A percentile compares a stretch with the other conserved stretches of the same genome.
Conservation (phyloP, 2,797 vertebrate genomes). For the Pogoniulus pusillus region DNA sequence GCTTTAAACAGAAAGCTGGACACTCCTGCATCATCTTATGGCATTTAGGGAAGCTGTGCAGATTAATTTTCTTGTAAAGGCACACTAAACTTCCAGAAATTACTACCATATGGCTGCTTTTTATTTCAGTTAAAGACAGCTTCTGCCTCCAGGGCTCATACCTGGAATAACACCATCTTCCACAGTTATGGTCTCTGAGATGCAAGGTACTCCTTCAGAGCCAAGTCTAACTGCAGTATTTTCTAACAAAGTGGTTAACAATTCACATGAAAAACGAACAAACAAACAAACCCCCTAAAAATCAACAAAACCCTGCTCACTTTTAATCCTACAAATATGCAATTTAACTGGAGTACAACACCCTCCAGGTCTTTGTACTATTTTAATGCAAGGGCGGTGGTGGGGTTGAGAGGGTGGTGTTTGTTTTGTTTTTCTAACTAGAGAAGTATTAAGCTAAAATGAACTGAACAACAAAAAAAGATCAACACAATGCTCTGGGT, state of each 20-base stretch:
- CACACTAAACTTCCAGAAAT: background rate
- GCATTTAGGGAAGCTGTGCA: background rate
- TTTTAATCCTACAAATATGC: background rate
- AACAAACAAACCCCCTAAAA: background rate
- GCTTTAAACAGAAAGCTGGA: background rate
- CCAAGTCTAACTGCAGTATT: background rate
- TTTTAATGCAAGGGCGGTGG: background rate
- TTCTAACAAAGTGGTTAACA: background rate
- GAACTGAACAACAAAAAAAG: background rate
- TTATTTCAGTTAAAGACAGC: background rate
- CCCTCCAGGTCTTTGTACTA: background rate
- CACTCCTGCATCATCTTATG: background rate
- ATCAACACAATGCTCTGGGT: background rate
- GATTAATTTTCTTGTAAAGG: background rate
- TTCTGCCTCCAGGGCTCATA: background rate
- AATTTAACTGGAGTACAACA: background rate
- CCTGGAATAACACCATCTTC: background rate
- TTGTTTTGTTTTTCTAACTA: background rate
- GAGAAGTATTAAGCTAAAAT: background rate
- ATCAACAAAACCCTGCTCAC: background rate
- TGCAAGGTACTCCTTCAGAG: background rate
- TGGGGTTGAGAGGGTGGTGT: background rate
- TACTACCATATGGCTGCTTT: background rate
- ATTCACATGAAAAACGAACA: background rate
- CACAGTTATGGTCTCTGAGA: background rate